These are phyloP conservation scores for Telenomus remus DNA, from an alignment of 1,140 invertebrate genomes.

Conservation along the genomic window DNA sequence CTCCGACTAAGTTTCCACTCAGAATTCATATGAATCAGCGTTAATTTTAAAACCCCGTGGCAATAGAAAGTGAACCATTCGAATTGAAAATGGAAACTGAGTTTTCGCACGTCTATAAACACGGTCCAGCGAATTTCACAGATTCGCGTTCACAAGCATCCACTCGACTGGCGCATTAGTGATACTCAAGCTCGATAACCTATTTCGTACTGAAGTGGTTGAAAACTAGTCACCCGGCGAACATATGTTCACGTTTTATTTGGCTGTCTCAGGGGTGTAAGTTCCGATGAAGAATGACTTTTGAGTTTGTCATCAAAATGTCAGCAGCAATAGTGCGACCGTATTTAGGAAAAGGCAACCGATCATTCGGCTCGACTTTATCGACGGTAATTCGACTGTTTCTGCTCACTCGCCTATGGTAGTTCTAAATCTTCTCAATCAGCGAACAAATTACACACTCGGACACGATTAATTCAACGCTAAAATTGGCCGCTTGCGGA, in stretches of 20 bases:
- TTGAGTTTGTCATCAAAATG: slow-evolving; percentile 67
- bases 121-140: slow-evolving; percentile 8
- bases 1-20: no score
- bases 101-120: not conserved
- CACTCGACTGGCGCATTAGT: slow-evolving; percentile 10
- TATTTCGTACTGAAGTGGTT: slow-evolving; percentile 11
- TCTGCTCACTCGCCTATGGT: slow-evolving; percentile 8
- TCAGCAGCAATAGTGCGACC: slow-evolving; percentile 65
- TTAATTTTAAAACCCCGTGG: not conserved
- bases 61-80: not conserved
- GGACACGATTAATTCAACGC: no score
- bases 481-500: no score
- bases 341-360: slow-evolving; percentile 66
- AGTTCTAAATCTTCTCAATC: not conserved
- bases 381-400: slow-evolving; percentile 66
- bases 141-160: slow-evolving; percentile 2
- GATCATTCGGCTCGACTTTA: slow-evolving; percentile 67
- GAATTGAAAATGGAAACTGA: not conserved
- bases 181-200: slow-evolving; percentile 9
- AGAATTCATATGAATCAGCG: no score
- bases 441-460: no score
- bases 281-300: slow-evolving; percentile 64
- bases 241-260: slow-evolving; percentile 17
- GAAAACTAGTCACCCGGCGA: slow-evolving; percentile 3
- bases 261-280: not conserved